Evolutionary conservation across 1,140 invertebrate species (phyloP).

Genomic region (Paralvinella palmiformis): DNA sequence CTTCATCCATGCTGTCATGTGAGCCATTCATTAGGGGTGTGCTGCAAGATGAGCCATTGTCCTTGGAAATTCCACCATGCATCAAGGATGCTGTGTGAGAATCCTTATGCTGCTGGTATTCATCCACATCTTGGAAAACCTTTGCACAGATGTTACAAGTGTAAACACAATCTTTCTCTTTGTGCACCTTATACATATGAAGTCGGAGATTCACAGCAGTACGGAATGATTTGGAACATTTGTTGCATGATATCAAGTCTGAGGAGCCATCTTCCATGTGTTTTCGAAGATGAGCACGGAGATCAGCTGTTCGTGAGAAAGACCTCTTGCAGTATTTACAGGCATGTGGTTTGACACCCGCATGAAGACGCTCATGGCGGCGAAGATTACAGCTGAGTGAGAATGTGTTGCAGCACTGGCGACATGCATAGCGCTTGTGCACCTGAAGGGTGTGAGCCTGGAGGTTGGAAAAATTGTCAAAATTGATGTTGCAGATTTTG

Average conservation of each 20-base stretch:
- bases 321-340: conserved; percentile 10
- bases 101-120: background rate
- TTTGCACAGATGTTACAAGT: conserved; percentile 5
- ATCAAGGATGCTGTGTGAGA: background rate
- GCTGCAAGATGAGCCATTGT: too few species aligned
- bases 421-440: conserved; percentile 9
- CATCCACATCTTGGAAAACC: background rate
- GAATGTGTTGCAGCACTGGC: conserved; percentile 12
- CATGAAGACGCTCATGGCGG: conserved; percentile 19
- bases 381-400: conserved; percentile 13
- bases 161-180: background rate
- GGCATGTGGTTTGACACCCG: conserved; percentile 16
- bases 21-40: background rate
- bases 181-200: conserved; percentile 10
- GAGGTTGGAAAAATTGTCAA: background rate
- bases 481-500: conserved; percentile 5
- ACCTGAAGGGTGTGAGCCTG: conserved; percentile 3
- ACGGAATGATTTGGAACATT: conserved; percentile 4
- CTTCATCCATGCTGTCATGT: background rate
- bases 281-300: conserved; percentile 5
- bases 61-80: too few species aligned
- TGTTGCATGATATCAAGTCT: background rate
- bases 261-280: background rate
- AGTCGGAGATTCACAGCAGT: background rate
- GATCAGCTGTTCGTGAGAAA: conserved; percentile 17